Evolutionary conservation across 2,888 invertebrate species (phyloP).

Genomic region (Anodontia alba): DNA sequence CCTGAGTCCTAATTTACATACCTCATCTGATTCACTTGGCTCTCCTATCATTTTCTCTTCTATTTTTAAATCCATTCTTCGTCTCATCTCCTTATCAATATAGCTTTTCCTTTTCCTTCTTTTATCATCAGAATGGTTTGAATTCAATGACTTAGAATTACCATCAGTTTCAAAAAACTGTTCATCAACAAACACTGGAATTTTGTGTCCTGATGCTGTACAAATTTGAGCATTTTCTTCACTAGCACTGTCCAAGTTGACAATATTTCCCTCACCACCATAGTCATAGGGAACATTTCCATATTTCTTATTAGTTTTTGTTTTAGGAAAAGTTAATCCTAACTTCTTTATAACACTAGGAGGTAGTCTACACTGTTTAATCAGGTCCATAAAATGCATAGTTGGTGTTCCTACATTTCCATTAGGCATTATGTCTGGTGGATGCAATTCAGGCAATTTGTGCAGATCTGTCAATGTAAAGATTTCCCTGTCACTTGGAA

Average conservation of each 20-base stretch:
- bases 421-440: constrained; percentile 85
- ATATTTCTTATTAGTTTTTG: constrained; percentile 83
- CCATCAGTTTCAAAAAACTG: neutral
- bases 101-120: constrained; percentile 47
- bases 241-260: constrained; percentile 47
- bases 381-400: constrained; percentile 85
- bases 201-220: constrained; percentile 61
- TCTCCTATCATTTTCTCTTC: constrained; percentile 76
- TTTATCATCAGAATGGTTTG: neutral
- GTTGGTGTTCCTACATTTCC: constrained; percentile 88
- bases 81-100: constrained; percentile 60
- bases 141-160: neutral
- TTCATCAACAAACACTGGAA: constrained; percentile 38
- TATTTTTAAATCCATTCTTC: constrained; percentile 72
- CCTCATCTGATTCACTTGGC: constrained; percentile 67
- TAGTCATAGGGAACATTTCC: constrained; percentile 85
- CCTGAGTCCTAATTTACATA: constrained; percentile 19
- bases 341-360: constrained; percentile 85
- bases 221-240: constrained; percentile 55
- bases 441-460: constrained; percentile 80
- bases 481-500: constrained; percentile 75
- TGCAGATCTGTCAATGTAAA: constrained; percentile 79
- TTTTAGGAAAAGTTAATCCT: constrained; percentile 83
- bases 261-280: constrained; percentile 64
- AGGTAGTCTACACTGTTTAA: constrained; percentile 85